phyloP scores from a whole-genome alignment of 1,140 invertebrate genomes.

The Pogonus chalceus region DNA sequence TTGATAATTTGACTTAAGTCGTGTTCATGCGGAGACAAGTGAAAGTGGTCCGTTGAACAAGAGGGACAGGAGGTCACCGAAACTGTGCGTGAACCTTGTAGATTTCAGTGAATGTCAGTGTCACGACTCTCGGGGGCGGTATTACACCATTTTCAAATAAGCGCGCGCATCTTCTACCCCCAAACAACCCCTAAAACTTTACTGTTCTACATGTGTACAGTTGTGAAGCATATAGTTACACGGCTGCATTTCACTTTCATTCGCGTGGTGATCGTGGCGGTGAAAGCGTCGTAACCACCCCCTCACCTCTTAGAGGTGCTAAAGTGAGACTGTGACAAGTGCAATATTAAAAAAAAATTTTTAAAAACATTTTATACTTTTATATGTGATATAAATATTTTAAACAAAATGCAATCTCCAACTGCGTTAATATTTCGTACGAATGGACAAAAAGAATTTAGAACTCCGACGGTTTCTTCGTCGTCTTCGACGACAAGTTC shows the following conservation, averaged over 20 bases:
- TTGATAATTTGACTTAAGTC: no score
- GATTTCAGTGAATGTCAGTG: no score
- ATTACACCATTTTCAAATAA: no score
- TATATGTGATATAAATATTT: not conserved
- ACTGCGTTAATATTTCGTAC: not conserved
- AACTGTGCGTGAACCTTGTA: no score
- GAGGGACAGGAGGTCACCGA: no score
- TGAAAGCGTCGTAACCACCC: conserved; percentile 2
- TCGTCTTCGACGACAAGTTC: not conserved
- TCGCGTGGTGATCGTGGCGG: conserved; percentile 15
- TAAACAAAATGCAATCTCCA: not conserved
- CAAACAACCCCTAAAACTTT: no score
- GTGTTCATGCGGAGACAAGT: no score
- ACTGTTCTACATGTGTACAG: not conserved
- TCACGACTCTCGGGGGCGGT: no score
- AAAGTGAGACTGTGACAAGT: no score
- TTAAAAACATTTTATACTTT: conserved; percentile 8
- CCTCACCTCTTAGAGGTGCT: not conserved
- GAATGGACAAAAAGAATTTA: not conserved
- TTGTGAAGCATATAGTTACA: not conserved
- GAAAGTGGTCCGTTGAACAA: no score
- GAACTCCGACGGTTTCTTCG: not conserved
- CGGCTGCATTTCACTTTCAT: conserved; percentile 27
- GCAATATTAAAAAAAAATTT: no score
- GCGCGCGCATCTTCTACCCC: no score